Percentiles rank a stretch among this genome's conserved stretches.
phyloP scores from a whole-genome alignment of 92 coral and sea anemone species.

The Palythoa grandiflora region DNA sequence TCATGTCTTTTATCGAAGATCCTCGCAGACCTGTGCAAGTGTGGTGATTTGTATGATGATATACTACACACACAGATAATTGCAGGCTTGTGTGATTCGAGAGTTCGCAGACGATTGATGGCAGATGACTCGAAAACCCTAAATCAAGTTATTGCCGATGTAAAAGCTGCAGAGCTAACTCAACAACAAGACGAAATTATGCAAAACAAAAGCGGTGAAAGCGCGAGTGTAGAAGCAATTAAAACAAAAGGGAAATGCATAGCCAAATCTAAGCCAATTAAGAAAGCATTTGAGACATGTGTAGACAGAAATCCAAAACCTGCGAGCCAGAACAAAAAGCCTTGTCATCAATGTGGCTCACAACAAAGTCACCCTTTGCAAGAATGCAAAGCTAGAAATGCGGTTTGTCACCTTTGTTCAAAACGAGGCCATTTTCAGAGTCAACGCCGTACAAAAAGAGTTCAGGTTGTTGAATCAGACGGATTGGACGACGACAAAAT shows the following conservation, averaged over 20 bases:
- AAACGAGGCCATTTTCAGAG: conserved; percentile 46
- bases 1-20: conserved; percentile 36
- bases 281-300: conserved; percentile 16
- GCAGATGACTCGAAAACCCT: conserved; percentile 29
- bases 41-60: conserved; percentile 46
- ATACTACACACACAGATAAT: conserved; percentile 52
- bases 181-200: conserved; percentile 55
- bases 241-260: not conserved
- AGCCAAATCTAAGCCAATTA: not conserved
- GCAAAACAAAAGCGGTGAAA: conserved; percentile 21
- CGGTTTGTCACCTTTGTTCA: conserved; percentile 45
- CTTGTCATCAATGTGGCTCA: conserved; percentile 35
- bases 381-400: conserved; percentile 53
- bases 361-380: conserved; percentile 50
- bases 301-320: not conserved
- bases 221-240: not conserved
- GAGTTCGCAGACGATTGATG: conserved; percentile 47
- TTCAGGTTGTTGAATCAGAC: conserved; percentile 45
- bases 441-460: conserved; percentile 34
- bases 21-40: conserved; percentile 33
- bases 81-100: conserved; percentile 43
- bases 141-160: conserved; percentile 40
- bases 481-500: conserved; percentile 20
- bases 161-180: conserved; percentile 19
- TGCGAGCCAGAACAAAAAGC: conserved; percentile 26